phyloP scores from a whole-genome alignment of 2,113 vertebrate species.

The Spea multiplicata region DNA sequence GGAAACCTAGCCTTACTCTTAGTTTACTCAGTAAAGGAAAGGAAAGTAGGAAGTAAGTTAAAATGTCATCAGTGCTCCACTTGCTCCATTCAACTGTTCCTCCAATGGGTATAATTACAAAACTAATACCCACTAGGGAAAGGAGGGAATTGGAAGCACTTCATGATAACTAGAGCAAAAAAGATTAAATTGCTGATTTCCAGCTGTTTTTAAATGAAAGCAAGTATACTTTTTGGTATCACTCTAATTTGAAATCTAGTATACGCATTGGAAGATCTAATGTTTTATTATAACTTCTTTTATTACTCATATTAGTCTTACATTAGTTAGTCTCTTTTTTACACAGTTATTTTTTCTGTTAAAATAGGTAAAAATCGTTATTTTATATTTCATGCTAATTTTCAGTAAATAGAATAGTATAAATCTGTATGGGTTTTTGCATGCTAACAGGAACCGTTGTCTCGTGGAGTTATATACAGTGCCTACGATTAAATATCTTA shows the following conservation, averaged over 20 bases:
- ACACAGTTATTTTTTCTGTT: neutral
- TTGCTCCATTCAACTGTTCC: neutral
- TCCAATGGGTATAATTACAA: conserved; percentile 31
- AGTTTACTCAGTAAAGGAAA: neutral
- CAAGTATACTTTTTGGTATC: conserved; percentile 36
- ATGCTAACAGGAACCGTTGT: too few species aligned
- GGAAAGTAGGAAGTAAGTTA: neutral
- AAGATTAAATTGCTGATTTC: conserved; percentile 40
- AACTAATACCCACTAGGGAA: conserved; percentile 29
- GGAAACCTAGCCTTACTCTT: too few species aligned
- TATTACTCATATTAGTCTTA: conserved; percentile 28
- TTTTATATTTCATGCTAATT: neutral
- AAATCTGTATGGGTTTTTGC: too few species aligned
- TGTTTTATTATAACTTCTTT: conserved; percentile 22
- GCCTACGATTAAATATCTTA: neutral
- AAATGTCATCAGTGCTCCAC: conserved; percentile 6
- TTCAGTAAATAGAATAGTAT: too few species aligned
- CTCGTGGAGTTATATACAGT: neutral
- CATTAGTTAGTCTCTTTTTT: conserved; percentile 8
- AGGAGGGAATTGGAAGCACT: conserved; percentile 35
- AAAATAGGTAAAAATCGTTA: neutral
- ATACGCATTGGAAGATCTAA: conserved; percentile 6
- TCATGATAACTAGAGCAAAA: conserved; percentile 45
- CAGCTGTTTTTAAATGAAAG: conserved; percentile 40
- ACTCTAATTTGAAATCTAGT: conserved; percentile 24